Evolutionary conservation across 2,888 invertebrate species (phyloP).

Genomic region (Chelonus formosanus): DNA sequence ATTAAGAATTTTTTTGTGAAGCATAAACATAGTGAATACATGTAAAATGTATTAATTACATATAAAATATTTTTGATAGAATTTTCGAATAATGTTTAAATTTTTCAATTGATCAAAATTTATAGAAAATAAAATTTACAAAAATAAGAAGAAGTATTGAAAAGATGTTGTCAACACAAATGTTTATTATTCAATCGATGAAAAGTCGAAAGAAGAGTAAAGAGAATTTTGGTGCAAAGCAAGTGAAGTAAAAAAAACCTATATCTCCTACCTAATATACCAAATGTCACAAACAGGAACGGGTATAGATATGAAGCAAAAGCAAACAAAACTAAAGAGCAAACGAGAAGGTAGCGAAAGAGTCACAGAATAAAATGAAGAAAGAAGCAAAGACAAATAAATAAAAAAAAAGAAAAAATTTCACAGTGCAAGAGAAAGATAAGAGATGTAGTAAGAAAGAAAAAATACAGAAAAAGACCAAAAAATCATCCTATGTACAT

Average conservation of each 20-base stretch:
- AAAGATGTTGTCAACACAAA: neutral
- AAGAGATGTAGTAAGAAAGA: neutral
- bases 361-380: slow-evolving; percentile 34
- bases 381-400: slow-evolving; percentile 33
- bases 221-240: slow-evolving; percentile 29
- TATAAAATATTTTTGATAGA: too few relatives aligned
- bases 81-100: too few relatives aligned
- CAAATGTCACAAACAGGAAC: slow-evolving; percentile 37
- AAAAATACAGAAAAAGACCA: neutral
- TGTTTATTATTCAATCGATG: neutral
- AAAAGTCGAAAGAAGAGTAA: neutral
- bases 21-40: too few relatives aligned
- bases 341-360: slow-evolving; percentile 37
- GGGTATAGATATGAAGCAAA: slow-evolving; percentile 35
- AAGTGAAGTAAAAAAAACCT: slow-evolving; percentile 30
- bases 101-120: too few relatives aligned
- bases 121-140: too few relatives aligned
- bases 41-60: too few relatives aligned
- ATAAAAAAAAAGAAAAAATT: slow-evolving; percentile 23
- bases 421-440: neutral
- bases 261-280: slow-evolving; percentile 25
- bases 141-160: too few relatives aligned
- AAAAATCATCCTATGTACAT: slow-evolving; percentile 12
- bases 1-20: too few relatives aligned
- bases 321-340: slow-evolving; percentile 36